A percentile compares a stretch with the other conserved stretches of the same genome.
phyloP scores from a whole-genome alignment of 2,113 vertebrate species.

The Mohoua ochrocephala region DNA sequence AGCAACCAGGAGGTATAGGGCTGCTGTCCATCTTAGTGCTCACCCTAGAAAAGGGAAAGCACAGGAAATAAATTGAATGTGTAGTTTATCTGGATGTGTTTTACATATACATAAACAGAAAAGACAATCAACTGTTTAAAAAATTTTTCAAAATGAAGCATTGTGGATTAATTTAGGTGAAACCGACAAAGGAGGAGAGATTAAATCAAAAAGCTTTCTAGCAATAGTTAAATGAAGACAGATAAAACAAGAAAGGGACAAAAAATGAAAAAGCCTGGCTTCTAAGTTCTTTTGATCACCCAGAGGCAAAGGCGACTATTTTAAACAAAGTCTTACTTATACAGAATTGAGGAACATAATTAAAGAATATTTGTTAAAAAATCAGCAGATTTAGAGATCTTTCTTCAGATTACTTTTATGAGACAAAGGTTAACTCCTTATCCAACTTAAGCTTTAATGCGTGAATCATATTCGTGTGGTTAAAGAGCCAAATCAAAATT shows the following conservation, averaged over 20 bases:
- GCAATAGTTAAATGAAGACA: not conserved
- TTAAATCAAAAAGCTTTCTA: not conserved
- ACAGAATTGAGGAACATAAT: not conserved
- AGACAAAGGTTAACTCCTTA: not conserved
- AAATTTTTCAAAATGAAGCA: not conserved
- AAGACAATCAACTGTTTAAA: not conserved
- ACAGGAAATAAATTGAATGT: not conserved
- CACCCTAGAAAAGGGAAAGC: not conserved
- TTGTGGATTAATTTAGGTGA: not conserved
- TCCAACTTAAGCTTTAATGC: not conserved
- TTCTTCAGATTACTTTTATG: not conserved
- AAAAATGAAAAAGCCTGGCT: not conserved
- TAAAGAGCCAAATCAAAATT: constrained; percentile 33
- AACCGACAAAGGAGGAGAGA: not conserved
- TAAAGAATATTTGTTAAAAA: not conserved
- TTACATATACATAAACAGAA: not conserved
- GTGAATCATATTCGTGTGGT: not conserved
- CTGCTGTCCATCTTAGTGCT: not conserved
- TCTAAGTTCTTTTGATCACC: not conserved
- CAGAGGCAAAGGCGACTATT: not conserved
- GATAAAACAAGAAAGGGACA: not conserved
- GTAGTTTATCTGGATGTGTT: not conserved
- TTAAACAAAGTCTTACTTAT: not conserved
- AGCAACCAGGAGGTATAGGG: rapidly evolving
- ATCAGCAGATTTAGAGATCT: not conserved